A percentile compares a stretch with the other conserved stretches of the same genome.
Conservation (phyloP, 2,888 invertebrate genomes). For the Metallyticus violacea region DNA sequence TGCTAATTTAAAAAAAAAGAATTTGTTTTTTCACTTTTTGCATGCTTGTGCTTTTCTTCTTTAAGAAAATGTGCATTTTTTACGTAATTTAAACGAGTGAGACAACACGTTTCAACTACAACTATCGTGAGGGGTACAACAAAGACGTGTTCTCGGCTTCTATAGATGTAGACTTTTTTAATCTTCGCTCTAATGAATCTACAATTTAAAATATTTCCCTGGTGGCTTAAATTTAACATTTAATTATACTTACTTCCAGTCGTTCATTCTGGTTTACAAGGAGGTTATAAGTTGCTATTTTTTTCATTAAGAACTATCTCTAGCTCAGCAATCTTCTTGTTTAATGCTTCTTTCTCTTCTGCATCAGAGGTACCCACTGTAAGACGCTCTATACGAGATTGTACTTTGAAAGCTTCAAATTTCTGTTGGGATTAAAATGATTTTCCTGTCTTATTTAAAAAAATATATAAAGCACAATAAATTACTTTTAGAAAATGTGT, state of each 20-base stretch:
- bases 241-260: constrained; percentile 28
- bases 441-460: background rate
- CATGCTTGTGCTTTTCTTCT: no score
- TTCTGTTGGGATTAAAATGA: constrained; percentile 25
- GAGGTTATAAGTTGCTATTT: constrained; percentile 23
- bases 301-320: constrained; percentile 29
- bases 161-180: no score
- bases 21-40: no score
- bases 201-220: background rate
- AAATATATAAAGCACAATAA: background rate
- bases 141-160: no score
- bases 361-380: constrained; percentile 18
- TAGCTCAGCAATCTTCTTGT: constrained; percentile 27
- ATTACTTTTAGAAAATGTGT: background rate
- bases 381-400: constrained; percentile 26
- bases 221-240: background rate
- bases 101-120: no score
- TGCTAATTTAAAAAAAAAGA: no score
- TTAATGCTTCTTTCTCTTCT: constrained; percentile 24
- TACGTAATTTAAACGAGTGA: no score
- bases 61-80: no score
- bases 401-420: constrained; percentile 29
- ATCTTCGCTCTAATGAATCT: constrained; percentile 26
- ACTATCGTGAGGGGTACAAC: no score
- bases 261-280: constrained; percentile 30